These are phyloP conservation scores for Megastigmus dorsalis DNA, from an alignment of 2,888 invertebrate species.

Conservation along the genomic window DNA sequence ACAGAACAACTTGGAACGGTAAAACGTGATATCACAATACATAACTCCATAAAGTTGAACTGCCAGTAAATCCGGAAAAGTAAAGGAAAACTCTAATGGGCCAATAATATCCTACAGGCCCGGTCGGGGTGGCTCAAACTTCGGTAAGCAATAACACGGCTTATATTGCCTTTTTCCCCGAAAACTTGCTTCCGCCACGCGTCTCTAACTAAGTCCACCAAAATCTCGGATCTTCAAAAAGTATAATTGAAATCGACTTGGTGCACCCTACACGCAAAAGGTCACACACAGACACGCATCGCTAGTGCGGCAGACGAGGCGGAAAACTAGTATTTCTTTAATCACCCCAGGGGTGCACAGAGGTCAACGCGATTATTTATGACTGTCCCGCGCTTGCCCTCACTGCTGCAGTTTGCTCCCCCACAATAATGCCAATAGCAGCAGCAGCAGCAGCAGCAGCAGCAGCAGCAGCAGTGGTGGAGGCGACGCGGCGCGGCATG, in stretches of 20 bases:
- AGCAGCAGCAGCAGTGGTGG: conserved; percentile 52
- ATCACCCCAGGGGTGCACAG: conserved; percentile 62
- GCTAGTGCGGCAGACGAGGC: too few species aligned
- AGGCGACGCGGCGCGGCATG: neutral
- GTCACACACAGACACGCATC: too few species aligned
- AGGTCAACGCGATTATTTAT: conserved; percentile 63
- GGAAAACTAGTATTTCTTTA: conserved; percentile 56
- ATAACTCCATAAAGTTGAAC: too few species aligned
- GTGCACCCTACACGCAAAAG: too few species aligned
- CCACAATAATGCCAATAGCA: conserved; percentile 47
- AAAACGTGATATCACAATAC: too few species aligned
- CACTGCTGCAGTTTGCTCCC: neutral
- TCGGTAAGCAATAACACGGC: neutral
- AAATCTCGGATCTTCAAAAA: conserved; percentile 17
- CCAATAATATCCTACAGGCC: conserved; percentile 22
- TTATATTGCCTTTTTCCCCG: neutral
- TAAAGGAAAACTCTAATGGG: conserved; percentile 5
- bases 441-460: conserved; percentile 56
- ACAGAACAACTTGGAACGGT: too few species aligned
- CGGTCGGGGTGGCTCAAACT: neutral
- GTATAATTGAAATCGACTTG: conserved; percentile 2
- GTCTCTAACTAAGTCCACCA: neutral
- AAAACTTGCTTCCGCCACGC: too few species aligned
- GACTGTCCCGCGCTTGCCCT: conserved; percentile 49
- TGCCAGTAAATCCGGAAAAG: too few species aligned